A percentile compares a stretch with the other conserved stretches of the same genome.
Evolutionary conservation across 30 jellyfish, hydroid and myxozoan genomes (phyloP).

Genomic region (Morbakka virulenta): DNA sequence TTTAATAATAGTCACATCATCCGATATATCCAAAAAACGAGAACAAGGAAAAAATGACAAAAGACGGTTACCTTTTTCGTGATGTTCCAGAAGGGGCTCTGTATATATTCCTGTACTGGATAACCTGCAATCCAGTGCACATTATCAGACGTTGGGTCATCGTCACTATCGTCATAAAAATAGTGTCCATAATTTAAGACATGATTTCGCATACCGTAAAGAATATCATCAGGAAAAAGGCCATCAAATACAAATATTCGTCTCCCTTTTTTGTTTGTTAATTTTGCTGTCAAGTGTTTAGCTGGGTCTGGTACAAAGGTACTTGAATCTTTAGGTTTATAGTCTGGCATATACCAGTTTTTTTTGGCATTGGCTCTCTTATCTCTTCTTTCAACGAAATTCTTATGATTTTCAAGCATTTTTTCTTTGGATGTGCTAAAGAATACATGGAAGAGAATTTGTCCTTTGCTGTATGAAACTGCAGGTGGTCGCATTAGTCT

Average conservation of each 20-base stretch:
- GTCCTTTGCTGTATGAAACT: constrained; percentile 74
- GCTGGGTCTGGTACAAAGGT: constrained; percentile 64
- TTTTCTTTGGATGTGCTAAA: constrained; percentile 55
- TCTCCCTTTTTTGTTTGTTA: no score
- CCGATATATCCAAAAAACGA: no score
- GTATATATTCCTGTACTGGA: constrained; percentile 47
- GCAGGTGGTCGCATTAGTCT: constrained; percentile 94
- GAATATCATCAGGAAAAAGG: constrained; percentile 71
- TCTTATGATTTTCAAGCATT: constrained; percentile 61
- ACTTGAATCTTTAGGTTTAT: constrained; percentile 23
- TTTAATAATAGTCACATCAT: no score
- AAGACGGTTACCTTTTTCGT: constrained; percentile 76
- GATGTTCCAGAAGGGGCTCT: constrained; percentile 87
- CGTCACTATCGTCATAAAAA: constrained; percentile 81
- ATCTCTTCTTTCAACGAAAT: constrained; percentile 51
- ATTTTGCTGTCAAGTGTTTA: constrained; percentile 53
- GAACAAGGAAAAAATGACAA: no score
- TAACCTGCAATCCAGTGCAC: constrained; percentile 99
- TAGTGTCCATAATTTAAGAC: constrained; percentile 85
- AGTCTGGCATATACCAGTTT: constrained; percentile 75
- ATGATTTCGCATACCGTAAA: constrained; percentile 75
- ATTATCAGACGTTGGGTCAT: constrained; percentile 76
- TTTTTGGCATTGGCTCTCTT: constrained; percentile 51
- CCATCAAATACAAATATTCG: constrained; percentile 69
- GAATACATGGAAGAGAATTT: constrained; percentile 61